A percentile compares a stretch with the other conserved stretches of the same genome.
Conservation (phyloP, 1,140 invertebrate species). For the Panagrolaimus sp. region DNA sequence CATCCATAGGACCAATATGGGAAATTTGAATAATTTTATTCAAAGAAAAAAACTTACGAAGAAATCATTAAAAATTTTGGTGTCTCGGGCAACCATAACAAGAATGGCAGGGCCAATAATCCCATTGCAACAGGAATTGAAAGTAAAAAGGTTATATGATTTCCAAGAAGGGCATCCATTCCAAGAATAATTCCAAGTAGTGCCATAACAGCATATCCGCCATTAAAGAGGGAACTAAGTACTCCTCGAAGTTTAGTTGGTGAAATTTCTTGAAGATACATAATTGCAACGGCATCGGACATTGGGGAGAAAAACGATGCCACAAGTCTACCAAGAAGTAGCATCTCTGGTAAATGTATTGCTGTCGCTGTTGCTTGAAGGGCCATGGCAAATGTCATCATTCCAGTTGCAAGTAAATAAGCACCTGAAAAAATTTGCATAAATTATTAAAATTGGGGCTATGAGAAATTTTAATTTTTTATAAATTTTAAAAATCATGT, state of each 20-base stretch:
- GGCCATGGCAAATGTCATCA: slow-evolving; percentile 51
- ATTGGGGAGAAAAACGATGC: slow-evolving; percentile 56
- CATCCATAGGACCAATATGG: slow-evolving; percentile 26
- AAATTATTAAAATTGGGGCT: not conserved
- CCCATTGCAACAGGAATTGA: slow-evolving; percentile 49
- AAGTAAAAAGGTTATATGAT: slow-evolving; percentile 47
- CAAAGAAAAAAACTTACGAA: slow-evolving; percentile 32
- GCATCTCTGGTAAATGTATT: slow-evolving; percentile 45
- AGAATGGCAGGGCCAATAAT: slow-evolving; percentile 45
- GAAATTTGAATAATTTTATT: slow-evolving; percentile 16
- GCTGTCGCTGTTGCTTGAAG: slow-evolving; percentile 49
- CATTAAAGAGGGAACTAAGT: slow-evolving; percentile 46
- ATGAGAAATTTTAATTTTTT: too few species aligned
- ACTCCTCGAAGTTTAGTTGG: slow-evolving; percentile 52
- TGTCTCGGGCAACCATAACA: slow-evolving; percentile 50
- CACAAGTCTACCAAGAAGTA: slow-evolving; percentile 47
- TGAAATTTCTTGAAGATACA: slow-evolving; percentile 56
- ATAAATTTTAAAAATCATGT: too few species aligned
- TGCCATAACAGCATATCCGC: slow-evolving; percentile 53
- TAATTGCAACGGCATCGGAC: slow-evolving; percentile 47
- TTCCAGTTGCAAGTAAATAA: slow-evolving; percentile 53
- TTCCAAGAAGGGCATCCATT: slow-evolving; percentile 42
- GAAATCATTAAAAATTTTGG: slow-evolving; percentile 51
- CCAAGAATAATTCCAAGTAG: slow-evolving; percentile 53
- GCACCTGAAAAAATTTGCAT: slow-evolving; percentile 42